These are phyloP conservation scores for Vandiemenella viatica DNA, from an alignment of 2,888 invertebrate species.

Conservation along the genomic window DNA sequence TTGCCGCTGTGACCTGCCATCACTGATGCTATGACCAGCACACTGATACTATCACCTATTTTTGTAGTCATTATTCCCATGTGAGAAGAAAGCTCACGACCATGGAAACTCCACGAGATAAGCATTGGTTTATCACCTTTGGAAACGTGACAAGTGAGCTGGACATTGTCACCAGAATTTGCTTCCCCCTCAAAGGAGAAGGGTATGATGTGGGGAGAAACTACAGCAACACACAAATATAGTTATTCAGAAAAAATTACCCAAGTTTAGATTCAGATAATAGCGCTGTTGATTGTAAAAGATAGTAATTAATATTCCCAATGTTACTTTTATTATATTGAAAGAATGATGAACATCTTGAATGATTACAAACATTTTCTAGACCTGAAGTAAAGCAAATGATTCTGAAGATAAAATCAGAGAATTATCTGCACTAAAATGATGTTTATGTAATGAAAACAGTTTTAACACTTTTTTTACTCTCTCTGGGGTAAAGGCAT, in stretches of 20 bases:
- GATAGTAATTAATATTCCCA: not conserved
- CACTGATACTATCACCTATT: constrained; percentile 33
- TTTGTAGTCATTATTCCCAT: constrained; percentile 26
- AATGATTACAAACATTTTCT: not conserved
- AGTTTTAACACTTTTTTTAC: not conserved
- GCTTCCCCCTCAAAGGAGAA: constrained; percentile 45
- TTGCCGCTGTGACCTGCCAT: constrained; percentile 45
- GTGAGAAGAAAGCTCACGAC: constrained; percentile 33
- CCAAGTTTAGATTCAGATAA: no score
- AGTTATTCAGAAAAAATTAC: not conserved
- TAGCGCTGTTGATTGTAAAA: no score
- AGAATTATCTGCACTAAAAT: no score
- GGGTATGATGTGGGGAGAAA: constrained; percentile 25
- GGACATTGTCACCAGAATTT: constrained; percentile 59
- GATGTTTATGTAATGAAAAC: no score
- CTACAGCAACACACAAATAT: constrained; percentile 3
- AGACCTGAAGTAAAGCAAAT: no score
- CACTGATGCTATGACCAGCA: constrained; percentile 49
- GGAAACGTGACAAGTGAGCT: constrained; percentile 44
- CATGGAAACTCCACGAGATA: constrained; percentile 59
- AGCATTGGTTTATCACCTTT: constrained; percentile 68
- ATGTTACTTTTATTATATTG: not conserved
- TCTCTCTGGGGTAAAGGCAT: not conserved
- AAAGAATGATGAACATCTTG: not conserved
- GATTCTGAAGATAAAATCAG: no score